Evolutionary conservation across 2,888 invertebrate species (phyloP).

Genomic region (Zootermopsis nevadensis): DNA sequence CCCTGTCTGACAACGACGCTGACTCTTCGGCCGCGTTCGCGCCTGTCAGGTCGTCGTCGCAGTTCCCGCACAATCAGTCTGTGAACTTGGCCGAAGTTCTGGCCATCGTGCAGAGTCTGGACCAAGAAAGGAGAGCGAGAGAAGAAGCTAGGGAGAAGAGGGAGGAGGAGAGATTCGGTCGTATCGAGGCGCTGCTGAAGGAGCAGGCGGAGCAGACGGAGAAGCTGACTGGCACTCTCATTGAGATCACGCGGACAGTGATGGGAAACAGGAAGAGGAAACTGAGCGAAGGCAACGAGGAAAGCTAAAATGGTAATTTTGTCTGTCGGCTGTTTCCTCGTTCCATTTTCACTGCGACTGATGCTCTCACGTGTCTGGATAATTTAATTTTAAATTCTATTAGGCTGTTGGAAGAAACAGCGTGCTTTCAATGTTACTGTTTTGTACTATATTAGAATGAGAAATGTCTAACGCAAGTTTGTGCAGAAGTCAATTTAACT

Average conservation of each 20-base stretch:
- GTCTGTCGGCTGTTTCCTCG: no score
- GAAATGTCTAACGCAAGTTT: no score
- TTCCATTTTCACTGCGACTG: no score
- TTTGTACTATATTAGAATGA: no score
- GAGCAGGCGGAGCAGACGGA: constrained; percentile 29
- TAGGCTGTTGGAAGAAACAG: no score
- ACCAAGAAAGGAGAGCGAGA: constrained; percentile 11
- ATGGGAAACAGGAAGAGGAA: constrained; percentile 24
- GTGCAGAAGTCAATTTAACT: no score
- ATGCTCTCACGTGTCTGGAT: no score
- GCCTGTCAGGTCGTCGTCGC: neutral
- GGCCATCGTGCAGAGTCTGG: constrained; percentile 8
- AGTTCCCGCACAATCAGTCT: neutral
- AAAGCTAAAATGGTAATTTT: neutral
- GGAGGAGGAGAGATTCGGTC: constrained; percentile 24
- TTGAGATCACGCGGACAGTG: constrained; percentile 9
- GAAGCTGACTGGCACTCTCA: neutral
- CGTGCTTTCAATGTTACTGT: no score
- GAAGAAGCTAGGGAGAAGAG: constrained; percentile 29
- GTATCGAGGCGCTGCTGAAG: constrained; percentile 22
- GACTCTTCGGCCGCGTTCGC: constrained; percentile 1
- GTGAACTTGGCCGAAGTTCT: constrained; percentile 37
- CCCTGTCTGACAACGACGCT: neutral
- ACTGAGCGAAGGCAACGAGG: neutral
- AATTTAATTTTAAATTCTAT: no score